Percentiles rank a stretch among this genome's conserved stretches.
These are phyloP conservation scores for Chloropsis cyanopogon DNA, from an alignment of 2,113 vertebrate genomes.

Conservation along the genomic window DNA sequence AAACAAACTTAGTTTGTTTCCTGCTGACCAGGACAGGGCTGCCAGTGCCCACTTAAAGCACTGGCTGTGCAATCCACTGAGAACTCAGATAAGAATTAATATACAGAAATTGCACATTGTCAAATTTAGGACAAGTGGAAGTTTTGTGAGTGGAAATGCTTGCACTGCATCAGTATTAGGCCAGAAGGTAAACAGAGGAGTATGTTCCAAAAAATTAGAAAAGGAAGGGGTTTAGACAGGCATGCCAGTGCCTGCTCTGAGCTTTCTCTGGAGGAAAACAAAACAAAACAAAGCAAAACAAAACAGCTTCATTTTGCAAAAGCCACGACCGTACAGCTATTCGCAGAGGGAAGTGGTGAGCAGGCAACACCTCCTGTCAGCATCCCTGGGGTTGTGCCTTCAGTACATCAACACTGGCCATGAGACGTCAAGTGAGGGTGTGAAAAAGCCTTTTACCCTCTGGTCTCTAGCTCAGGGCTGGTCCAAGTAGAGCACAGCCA, in stretches of 20 bases:
- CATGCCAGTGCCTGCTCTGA: neutral
- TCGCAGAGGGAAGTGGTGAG: neutral
- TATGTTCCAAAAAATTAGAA: neutral
- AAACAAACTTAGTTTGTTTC: neutral
- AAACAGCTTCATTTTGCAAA: neutral
- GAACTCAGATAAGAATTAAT: neutral
- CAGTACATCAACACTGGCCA: neutral
- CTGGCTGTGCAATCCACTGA: neutral
- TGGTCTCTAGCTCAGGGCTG: neutral
- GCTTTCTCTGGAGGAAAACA: neutral
- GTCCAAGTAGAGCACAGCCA: neutral
- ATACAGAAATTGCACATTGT: neutral
- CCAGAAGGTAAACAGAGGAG: neutral
- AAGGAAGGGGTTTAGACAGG: neutral
- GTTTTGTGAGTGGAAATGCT: neutral
- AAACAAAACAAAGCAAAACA: neutral
- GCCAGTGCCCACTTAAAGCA: neutral
- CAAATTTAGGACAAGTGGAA: neutral
- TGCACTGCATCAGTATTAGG: neutral
- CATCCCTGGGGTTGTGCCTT: neutral
- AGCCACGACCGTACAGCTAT: neutral
- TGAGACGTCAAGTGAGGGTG: accelerated
- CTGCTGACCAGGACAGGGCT: neutral
- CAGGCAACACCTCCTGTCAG: neutral
- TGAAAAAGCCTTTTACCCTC: neutral